Conservation (phyloP, 2,113 vertebrate species). For the Prionailurus bengalensis region DNA sequence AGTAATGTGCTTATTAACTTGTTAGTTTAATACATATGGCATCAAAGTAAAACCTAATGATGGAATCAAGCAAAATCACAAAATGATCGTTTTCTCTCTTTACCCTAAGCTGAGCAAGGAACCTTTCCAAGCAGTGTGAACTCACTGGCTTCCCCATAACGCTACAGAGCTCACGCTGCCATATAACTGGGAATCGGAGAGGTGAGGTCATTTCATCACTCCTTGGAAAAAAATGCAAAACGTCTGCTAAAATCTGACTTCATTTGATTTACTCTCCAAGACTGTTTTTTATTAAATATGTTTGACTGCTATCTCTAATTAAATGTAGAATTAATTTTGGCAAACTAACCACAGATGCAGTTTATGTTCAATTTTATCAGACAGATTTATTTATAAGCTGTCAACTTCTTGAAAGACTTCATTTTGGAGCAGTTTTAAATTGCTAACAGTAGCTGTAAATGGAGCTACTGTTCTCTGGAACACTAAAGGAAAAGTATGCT, state of each 20-base stretch:
- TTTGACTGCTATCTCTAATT: constrained; percentile 93
- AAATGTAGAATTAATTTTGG: constrained; percentile 93
- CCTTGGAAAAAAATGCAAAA: constrained; percentile 74
- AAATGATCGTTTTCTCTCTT: constrained; percentile 80
- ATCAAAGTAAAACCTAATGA: constrained; percentile 78
- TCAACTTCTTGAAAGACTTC: constrained; percentile 93
- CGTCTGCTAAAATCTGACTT: constrained; percentile 88
- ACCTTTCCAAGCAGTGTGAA: constrained; percentile 78
- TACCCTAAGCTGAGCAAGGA: constrained; percentile 78
- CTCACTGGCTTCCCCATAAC: constrained; percentile 73
- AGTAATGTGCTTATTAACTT: constrained; percentile 63
- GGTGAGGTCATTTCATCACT: constrained; percentile 86
- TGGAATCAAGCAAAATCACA: constrained; percentile 80
- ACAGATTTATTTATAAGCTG: constrained; percentile 94
- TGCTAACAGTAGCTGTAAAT: constrained; percentile 93
- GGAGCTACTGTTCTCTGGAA: constrained; percentile 91
- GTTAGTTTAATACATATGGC: constrained; percentile 60
- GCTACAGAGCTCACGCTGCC: constrained; percentile 66
- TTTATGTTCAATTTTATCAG: constrained; percentile 93
- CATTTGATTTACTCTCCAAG: constrained; percentile 90
- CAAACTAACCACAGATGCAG: constrained; percentile 92
- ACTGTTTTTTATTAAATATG: constrained; percentile 93
- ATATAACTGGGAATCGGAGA: constrained; percentile 80
- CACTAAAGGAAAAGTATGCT: constrained; percentile 91
- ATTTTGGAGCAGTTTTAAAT: constrained; percentile 92